Evolutionary conservation across 2,797 vertebrate species (phyloP).

Genomic region (Mus spretus): DNA sequence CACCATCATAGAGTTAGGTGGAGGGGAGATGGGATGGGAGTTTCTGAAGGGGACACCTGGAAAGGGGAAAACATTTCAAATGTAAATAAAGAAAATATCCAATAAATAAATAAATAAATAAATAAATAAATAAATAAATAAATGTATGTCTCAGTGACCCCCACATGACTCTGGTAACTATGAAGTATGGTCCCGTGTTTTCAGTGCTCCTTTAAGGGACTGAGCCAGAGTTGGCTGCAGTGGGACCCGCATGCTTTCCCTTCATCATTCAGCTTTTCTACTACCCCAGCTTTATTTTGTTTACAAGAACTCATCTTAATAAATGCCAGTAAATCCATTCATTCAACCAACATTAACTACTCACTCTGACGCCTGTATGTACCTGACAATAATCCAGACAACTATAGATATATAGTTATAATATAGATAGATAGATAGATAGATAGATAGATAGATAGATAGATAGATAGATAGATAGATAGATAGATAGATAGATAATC

Average conservation of each 20-base stretch:
- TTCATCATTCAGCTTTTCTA: not conserved
- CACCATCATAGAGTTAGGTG: too few relatives aligned
- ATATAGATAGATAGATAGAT: too few relatives aligned
- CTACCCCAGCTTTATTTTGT: not conserved
- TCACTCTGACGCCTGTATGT: not conserved
- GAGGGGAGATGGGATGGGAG: too few relatives aligned
- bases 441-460: too few relatives aligned
- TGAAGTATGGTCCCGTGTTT: not conserved
- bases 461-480: too few relatives aligned
- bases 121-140: too few relatives aligned
- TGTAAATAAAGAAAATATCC: too few relatives aligned
- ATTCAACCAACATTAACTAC: constrained; percentile 39
- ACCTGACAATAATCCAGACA: not conserved
- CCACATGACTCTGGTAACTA: not conserved
- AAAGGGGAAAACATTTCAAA: too few relatives aligned
- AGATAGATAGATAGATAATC: not conserved
- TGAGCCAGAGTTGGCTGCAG: not conserved
- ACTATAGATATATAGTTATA: not conserved
- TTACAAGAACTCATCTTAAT: constrained; percentile 3
- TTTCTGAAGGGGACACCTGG: too few relatives aligned
- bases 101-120: too few relatives aligned
- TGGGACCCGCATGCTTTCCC: not conserved
- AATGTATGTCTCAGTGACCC: not conserved
- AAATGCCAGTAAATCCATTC: constrained; percentile 9
- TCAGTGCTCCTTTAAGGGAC: not conserved